Base-by-base conservation (phyloP, 2,888 invertebrate species). In the Andrena bucephala region DNA sequence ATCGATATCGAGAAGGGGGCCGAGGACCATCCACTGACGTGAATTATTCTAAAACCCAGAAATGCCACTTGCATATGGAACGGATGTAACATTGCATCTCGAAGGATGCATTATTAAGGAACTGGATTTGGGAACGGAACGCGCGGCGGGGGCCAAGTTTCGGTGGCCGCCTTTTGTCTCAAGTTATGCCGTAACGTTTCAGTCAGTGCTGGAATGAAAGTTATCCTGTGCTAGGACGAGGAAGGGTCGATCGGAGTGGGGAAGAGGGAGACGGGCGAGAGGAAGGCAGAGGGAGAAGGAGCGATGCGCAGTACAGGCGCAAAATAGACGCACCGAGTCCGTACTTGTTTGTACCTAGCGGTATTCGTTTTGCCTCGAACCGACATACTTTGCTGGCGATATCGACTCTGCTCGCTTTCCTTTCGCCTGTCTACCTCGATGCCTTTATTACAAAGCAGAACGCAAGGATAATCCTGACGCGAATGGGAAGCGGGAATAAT, bases 291-390 rank as follows among this genome's bases (percentile, higher is more conserved):
- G 60, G 57, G 57, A 63, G 73, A 67, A 31, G 79, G 54, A 80
- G 72, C 59, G 81, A 85, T 85, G 85, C 83, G 83, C 81, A 73
- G 77, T 80, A 80, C 72, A 52, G 57, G 83, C 60, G 76, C 76
- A 75, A 87, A 83, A 69, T 82, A 83, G 81, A 83, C 76, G 72
- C 75, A 85, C 62, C 79, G 81, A 73, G 77, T 79, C 62, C 79
- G 63, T 83, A 71, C 83, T 87, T 83, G 85, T 85, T 85, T 85
- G 81, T 84, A 85, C 76, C 75, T 83, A 86, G 81, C 81, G 86
- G 84, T 87, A 87, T 84, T 86, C 82, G 65, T 68, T 79, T 66
- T 66, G 66, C 74, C 60, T 70, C 75, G 75, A 42, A 68, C 31
- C 80, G 67, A 80, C 75, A 75, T 75, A 71, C 75, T 74, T 74